These are phyloP conservation scores for Borostomias antarcticus DNA, from an alignment of 2,797 vertebrate species.

Conservation along the genomic window DNA sequence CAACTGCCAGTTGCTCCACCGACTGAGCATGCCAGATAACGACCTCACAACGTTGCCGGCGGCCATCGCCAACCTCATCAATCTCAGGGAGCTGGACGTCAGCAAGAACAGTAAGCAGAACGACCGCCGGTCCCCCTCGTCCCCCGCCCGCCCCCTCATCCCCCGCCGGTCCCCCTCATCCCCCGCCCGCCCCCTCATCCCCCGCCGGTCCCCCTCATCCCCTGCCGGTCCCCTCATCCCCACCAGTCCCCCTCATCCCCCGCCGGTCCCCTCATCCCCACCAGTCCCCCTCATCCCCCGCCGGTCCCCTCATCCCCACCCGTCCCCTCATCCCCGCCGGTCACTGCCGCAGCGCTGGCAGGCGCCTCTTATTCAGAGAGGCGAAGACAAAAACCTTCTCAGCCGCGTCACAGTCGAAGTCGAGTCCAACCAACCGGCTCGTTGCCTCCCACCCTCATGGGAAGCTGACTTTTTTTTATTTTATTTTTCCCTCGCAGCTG, in stretches of 20 bases:
- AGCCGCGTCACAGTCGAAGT: background rate
- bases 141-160: background rate
- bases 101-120: conserved; percentile 97
- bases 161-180: background rate
- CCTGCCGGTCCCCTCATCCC: no score
- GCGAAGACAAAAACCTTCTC: background rate
- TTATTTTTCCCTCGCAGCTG: no score
- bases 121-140: no score
- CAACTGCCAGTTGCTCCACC: conserved; percentile 96
- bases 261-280: background rate
- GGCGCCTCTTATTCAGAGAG: background rate
- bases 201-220: background rate
- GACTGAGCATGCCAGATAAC: conserved; percentile 98
- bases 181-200: background rate
- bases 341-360: no score
- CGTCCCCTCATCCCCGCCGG: background rate
- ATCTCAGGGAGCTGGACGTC: conserved; percentile 98
- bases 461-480: background rate
- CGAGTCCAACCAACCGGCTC: background rate
- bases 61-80: conserved; percentile 97
- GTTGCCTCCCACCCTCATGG: background rate
- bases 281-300: background rate
- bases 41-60: conserved; percentile 93
- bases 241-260: no score
- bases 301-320: no score